Percentiles rank a stretch among this genome's conserved stretches.
These are phyloP conservation scores for Drosophila mettleri DNA, from an alignment of 2,888 invertebrate species.

Conservation along the genomic window DNA sequence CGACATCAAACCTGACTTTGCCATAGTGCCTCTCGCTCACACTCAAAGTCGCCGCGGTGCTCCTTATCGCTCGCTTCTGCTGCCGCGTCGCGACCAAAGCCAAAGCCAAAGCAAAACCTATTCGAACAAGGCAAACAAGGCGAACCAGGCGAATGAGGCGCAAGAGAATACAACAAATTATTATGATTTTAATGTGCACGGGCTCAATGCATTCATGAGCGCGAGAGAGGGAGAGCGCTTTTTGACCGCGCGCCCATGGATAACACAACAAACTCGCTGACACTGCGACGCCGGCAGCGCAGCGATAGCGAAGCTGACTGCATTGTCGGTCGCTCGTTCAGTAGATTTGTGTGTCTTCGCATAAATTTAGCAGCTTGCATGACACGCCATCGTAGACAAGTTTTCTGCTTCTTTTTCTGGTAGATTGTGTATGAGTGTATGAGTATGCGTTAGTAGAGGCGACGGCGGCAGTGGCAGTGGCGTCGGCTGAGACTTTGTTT, in stretches of 20 bases:
- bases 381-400: slow-evolving; percentile 72
- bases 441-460: background rate
- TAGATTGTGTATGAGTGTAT: slow-evolving; percentile 4
- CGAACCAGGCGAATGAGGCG: slow-evolving; percentile 66
- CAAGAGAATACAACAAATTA: slow-evolving; percentile 57
- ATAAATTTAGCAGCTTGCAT: slow-evolving; percentile 82
- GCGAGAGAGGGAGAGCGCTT: slow-evolving; percentile 6
- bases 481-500: slow-evolving; percentile 1
- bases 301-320: slow-evolving; percentile 43
- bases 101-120: slow-evolving; percentile 40
- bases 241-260: slow-evolving; percentile 21
- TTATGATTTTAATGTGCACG: slow-evolving; percentile 63
- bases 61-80: slow-evolving; percentile 1
- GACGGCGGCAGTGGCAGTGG: slow-evolving; percentile 1
- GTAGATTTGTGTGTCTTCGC: slow-evolving; percentile 84
- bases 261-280: slow-evolving; percentile 20
- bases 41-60: slow-evolving; percentile 1
- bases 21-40: slow-evolving; percentile 28
- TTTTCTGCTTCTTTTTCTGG: slow-evolving; percentile 46
- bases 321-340: slow-evolving; percentile 81
- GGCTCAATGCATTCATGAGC: slow-evolving; percentile 46
- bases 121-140: slow-evolving; percentile 65
- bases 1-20: slow-evolving; percentile 82
- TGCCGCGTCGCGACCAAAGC: slow-evolving; percentile 13
- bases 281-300: slow-evolving; percentile 41